Conservation (phyloP, 2,888 invertebrate species). For the Falcaria lacertinaria region DNA sequence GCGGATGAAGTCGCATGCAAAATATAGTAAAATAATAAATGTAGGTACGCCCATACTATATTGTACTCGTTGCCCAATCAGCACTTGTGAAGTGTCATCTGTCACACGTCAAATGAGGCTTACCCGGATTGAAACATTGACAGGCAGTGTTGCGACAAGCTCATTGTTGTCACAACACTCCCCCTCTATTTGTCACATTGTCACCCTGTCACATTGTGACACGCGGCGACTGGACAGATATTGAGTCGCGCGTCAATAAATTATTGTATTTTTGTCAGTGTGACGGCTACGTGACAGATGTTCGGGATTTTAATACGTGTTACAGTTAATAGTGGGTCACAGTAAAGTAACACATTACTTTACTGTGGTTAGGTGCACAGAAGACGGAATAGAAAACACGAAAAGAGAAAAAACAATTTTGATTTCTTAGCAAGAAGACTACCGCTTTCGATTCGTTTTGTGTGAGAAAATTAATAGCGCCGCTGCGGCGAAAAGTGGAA, state of each 20-base stretch:
- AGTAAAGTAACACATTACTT: too few species aligned
- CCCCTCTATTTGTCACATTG: constrained; percentile 16
- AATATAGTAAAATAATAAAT: too few species aligned
- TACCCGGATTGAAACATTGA: constrained; percentile 12
- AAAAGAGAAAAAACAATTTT: too few species aligned
- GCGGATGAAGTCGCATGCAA: too few species aligned
- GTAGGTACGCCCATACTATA: too few species aligned
- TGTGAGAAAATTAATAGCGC: too few species aligned
- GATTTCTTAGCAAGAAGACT: too few species aligned
- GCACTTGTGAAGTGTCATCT: constrained; percentile 6
- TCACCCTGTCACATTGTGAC: constrained; percentile 5
- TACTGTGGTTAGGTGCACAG: too few species aligned
- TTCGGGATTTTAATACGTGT: not conserved
- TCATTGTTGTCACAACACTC: constrained; percentile 22
- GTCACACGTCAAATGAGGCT: constrained; percentile 7
- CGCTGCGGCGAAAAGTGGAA: too few species aligned
- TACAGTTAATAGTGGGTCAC: not conserved
- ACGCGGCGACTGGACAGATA: not conserved
- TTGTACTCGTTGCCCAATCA: constrained; percentile 3
- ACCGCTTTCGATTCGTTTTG: too few species aligned
- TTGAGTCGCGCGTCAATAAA: not conserved
- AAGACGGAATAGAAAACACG: too few species aligned
- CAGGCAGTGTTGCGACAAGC: constrained; percentile 10
- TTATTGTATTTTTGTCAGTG: not conserved
- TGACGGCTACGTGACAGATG: not conserved